Base-by-base conservation (phyloP, 1,140 invertebrate species). In the Rhynchophorus ferrugineus region DNA sequence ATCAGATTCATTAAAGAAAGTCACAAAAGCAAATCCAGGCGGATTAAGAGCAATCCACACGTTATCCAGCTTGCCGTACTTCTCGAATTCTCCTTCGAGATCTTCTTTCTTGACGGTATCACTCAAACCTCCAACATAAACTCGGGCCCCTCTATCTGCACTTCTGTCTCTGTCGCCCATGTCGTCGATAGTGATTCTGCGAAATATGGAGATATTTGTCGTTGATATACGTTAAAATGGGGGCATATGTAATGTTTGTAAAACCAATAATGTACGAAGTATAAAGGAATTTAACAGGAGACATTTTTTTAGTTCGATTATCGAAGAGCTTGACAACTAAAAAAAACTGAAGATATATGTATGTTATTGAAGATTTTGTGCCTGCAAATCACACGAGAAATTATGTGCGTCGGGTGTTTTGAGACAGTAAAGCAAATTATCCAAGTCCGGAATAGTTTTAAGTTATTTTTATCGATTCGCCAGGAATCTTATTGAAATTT, bases 11-110 rank as follows among this genome's bases (percentile, higher is more conserved):
- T 94, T 93, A 73, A 94, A 88, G 78, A 96, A 99, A 74, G 98
- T 95, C 65, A 99, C 89, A 78, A 99, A 99, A 44, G 95, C 96
- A 78, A 99, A 99, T 59, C 94, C 93, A 61, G 84, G 90, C 58
- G 90, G 93, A 71, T 95, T 95, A 67, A 92, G 84, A 22, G 91
- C 92, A 52, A 95, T 90, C 91, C 91, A 95, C 9, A 94, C 88
- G 70, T 83, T 91, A 63, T 83, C 85, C 54, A 91, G 74, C 62
- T 69, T 69, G 21, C 68, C 77, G 61, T 74, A 78, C 58, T 78
- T 74, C 61, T 93, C 69, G 86, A 98, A 73, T 88, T 93, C 64
- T 91, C 78, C 74, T 90, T 93, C 88, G 29, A 92, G 70, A 69
- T 92, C 88, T 72, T 91, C 89, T 67, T 91, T 91, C 71, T 89